Evolutionary conservation across 2,113 vertebrate species (phyloP), one percentile per base, ranked within the genome.

Genomic region (Hydropotes inermis): DNA sequence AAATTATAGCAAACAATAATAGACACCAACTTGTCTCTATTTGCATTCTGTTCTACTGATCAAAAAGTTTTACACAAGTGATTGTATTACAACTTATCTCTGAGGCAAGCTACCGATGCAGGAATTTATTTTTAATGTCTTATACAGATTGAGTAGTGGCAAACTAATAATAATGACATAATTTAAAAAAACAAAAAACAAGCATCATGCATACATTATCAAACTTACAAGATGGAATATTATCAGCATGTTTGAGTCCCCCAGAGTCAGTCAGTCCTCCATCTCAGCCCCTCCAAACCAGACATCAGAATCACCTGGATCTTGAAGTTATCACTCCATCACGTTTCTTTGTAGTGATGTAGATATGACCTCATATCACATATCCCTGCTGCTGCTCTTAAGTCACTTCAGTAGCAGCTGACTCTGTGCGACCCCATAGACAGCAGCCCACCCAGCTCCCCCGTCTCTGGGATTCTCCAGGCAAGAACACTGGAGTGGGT

Each of bases 1-100:
- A 93, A 93, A 91, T 79, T 74, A 70, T 89, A 94, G 88, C 25
- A 57, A 97, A 84, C 83, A 78, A 64, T 91, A 84, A 96, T 86
- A 95, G 89, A 64, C 89, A 82, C 30, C 7, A 50, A 85, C 76
- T 94, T 78, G 50, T 86, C 74, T 95, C 92, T 83, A 6, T 39
- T 90, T 87, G 45, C 23, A 61, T 87, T 95, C 84, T 90, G 27
- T 87, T 78, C 58, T 33, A 36, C 85, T 94, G 33, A 52, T 97
- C 39, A 78, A 90, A 92, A 90, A 94, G 47, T 74, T 97, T 93
- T 74, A 33, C 6, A 33, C 27, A 87, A 76, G 55, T 9, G 83
- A 21, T 61, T 45, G 2, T 25, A 36, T 33, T 91, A 64, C 9
- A 76, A 60, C 86, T 89, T 94, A 43, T 91, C 2, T 89, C 39